Evolutionary conservation across 2,888 invertebrate genomes (phyloP).

Genomic region (Sericinus montela): DNA sequence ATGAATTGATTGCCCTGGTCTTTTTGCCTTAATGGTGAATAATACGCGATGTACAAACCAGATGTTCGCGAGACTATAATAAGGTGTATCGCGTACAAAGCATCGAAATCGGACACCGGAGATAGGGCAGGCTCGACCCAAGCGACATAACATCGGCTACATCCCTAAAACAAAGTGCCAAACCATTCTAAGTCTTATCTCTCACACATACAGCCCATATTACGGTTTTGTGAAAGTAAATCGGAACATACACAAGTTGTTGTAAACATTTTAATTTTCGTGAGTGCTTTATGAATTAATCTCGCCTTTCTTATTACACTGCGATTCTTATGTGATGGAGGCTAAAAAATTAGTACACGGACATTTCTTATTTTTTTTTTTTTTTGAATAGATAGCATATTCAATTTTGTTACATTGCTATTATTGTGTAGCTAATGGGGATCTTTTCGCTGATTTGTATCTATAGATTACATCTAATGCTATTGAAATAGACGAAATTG

Average conservation of each 20-base stretch:
- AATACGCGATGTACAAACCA: conserved; percentile 61
- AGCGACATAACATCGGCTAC: conserved; percentile 47
- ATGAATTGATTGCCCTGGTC: conserved; percentile 44
- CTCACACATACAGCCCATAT: conserved; percentile 24
- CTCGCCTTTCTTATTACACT: conserved; percentile 36
- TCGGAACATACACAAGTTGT: conserved; percentile 20
- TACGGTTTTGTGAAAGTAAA: not conserved
- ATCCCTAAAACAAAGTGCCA: conserved; percentile 32
- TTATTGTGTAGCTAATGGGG: conserved; percentile 51
- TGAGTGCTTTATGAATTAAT: conserved; percentile 57
- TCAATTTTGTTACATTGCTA: conserved; percentile 41
- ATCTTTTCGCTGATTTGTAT: conserved; percentile 62
- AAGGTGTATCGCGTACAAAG: conserved; percentile 76
- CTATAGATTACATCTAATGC: conserved; percentile 56
- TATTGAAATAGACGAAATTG: conserved; percentile 56
- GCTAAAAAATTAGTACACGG: conserved; percentile 20
- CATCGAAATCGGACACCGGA: conserved; percentile 76
- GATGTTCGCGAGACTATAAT: conserved; percentile 75
- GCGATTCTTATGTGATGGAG: conserved; percentile 19
- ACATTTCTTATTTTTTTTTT: conserved; percentile 27
- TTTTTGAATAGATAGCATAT: conserved; percentile 26
- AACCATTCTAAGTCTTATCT: conserved; percentile 36
- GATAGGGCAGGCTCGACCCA: conserved; percentile 68
- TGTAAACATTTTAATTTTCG: conserved; percentile 66
- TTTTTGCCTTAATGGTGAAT: conserved; percentile 65